Base-by-base conservation (phyloP, 1,140 invertebrate genomes). In the Drosophila parvula region DNA sequence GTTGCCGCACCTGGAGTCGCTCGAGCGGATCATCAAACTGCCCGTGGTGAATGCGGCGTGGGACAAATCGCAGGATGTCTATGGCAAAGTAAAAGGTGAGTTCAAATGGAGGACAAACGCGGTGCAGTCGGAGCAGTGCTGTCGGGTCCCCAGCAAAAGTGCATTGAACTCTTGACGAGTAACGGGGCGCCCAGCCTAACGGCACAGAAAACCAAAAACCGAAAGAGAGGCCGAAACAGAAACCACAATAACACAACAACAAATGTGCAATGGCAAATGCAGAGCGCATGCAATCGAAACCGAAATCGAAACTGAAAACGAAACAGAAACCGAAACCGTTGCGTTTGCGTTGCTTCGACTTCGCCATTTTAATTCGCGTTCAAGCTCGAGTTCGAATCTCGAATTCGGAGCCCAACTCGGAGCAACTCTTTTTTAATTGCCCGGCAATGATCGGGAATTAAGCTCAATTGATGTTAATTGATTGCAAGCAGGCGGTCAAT, bases 1-100 rank as follows among this genome's bases (percentile, higher is more conserved):
- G 43, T 56, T 94, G 60, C 93, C 94, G 5, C 93, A 94, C 58
- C 71, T 95, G 61, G 93, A 94, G 74, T 93, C 93, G 0, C 86
- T 95, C 14, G 92, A 94, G 71, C 92, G 94, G 10, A 92, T 95
- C 27, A 90, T 93, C 48, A 93, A 93, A 68, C 79, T 95, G 30
- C 94, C 94, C 0, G 85, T 94, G 11, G 78, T 95, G 12, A 94
- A 94, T 67, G 92, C 93, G 28, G 94, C 94, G 11, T 90, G 93
- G 73, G 92, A 92, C 65, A 94, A 94, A 67, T 94, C 94, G 5
- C 90, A 92, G 18, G 93, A 91, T 56, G 93, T 94, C 22, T 95
- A 95, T 75, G 92, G 92, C 38, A 93, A 93, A 57, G 92, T 95
- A 28, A 95, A 94, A 92, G 93, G 93, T 91, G 73, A 75, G 90